A percentile compares a stretch with the other conserved stretches of the same genome.
These are phyloP conservation scores for Pardosa pseudoannulata DNA, from an alignment of 2,888 invertebrate species.

Conservation along the genomic window DNA sequence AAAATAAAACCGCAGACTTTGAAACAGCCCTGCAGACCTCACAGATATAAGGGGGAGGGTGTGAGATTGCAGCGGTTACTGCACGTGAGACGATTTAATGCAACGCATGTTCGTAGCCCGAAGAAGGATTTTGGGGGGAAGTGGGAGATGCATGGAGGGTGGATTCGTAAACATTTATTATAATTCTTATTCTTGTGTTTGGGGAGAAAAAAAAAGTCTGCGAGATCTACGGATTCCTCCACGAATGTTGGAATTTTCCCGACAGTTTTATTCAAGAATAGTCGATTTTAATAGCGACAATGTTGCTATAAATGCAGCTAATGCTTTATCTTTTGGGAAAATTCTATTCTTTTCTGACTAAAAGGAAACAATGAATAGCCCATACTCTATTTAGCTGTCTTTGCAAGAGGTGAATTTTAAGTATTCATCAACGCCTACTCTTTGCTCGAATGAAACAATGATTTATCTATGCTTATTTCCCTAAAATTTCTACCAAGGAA, in stretches of 20 bases:
- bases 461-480: too few relatives aligned
- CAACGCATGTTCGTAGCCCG: slow-evolving; percentile 36
- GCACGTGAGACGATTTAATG: slow-evolving; percentile 69
- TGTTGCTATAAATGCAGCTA: too few relatives aligned
- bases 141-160: not conserved
- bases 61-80: not conserved
- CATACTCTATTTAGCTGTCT: too few relatives aligned
- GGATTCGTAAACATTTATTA: slow-evolving; percentile 56
- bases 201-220: not conserved
- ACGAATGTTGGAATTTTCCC: slow-evolving; percentile 21
- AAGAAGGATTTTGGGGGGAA: not conserved
- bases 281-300: too few relatives aligned
- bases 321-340: too few relatives aligned
- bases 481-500: too few relatives aligned
- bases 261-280: too few relatives aligned
- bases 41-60: not conserved
- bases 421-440: too few relatives aligned
- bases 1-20: slow-evolving; percentile 53
- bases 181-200: slow-evolving; percentile 42
- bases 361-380: too few relatives aligned
- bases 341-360: too few relatives aligned
- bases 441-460: too few relatives aligned
- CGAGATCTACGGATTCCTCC: slow-evolving; percentile 36
- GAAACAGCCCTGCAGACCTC: not conserved
- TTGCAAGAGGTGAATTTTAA: too few relatives aligned